Base-by-base conservation (phyloP, 1,140 invertebrate species). In the Zaprionus ghesquierei region DNA sequence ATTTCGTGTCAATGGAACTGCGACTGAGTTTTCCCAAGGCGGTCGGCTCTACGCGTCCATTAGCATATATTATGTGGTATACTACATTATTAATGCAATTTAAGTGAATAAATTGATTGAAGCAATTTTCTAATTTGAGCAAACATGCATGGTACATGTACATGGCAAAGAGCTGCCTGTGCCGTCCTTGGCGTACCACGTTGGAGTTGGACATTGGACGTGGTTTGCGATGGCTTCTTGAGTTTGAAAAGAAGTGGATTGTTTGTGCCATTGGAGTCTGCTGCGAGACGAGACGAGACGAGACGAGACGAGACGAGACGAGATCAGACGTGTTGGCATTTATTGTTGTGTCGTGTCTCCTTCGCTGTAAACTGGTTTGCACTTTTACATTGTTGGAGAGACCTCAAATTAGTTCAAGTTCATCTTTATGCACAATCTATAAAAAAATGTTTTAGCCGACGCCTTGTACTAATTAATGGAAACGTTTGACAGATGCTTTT, bases 341-440 rank as follows among this genome's bases (percentile, higher is more conserved):
- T 65, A 44, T 46, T 27, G 41, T 1, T 55, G 29, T 56, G 15
- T 22, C 13, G 29, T 66, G 53, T 66, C 58, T 62, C 50, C 77
- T 85, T 77, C 54, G 72, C 73, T 86, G 74, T 80, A 80, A 85
- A 85, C 81, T 66, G 81, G 81, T 85, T 85, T 85, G 77, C 81
- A 80, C 51, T 77, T 85, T 84, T 84, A 85, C 81, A 85, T 75
- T 63, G 74, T 65, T 62, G 63, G 72, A 73, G 72, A 73, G 68
- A 74, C 73, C 61, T 60, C 63, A 77, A 85, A 85, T 85, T 85
- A 75, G 81, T 85, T 85, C 81, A 85, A 85, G 81, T 86, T 85
- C 81, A 86, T 74, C 81, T 71, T 77, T 81, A 85, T 77, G 81
- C 81, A 85, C 81, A 74, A 77, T 84, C 81, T 65, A 74, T 71